phyloP scores from a whole-genome alignment of 2,113 vertebrate species.

The Grammomys dolichurus region DNA sequence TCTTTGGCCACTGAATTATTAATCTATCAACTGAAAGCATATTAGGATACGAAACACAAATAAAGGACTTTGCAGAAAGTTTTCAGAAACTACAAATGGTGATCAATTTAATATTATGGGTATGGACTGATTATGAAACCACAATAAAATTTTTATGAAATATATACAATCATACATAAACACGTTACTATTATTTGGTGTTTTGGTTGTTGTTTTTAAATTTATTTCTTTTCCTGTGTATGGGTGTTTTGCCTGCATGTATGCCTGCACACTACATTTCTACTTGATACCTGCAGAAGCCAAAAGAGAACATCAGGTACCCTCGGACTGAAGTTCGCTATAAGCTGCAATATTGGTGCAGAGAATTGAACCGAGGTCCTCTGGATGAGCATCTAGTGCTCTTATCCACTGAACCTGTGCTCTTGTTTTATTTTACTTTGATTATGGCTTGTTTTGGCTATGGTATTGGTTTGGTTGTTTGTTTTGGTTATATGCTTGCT shows the following conservation, averaged over 20 bases:
- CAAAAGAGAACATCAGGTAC: too few species aligned
- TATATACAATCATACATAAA: neutral
- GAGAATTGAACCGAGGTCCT: neutral
- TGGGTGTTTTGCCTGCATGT: neutral
- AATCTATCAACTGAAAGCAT: neutral
- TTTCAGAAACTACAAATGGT: neutral
- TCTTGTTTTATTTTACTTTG: neutral
- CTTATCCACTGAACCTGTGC: neutral
- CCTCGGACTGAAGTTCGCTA: neutral
- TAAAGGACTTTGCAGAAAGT: neutral
- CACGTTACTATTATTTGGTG: neutral
- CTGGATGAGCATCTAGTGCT: too few species aligned
- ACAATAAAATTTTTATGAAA: neutral
- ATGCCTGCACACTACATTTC: neutral
- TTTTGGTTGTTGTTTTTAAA: neutral
- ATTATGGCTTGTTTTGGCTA: neutral
- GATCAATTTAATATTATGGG: neutral
- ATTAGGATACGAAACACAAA: neutral
- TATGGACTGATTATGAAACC: neutral
- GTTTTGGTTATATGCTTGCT: neutral
- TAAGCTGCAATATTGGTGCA: neutral
- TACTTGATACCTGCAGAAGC: neutral
- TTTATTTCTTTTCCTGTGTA: neutral
- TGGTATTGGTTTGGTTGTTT: neutral
- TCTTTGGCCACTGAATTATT: conserved; percentile 9